phyloP scores from a whole-genome alignment of 1,140 invertebrate species.

The Heliconius hermathena region DNA sequence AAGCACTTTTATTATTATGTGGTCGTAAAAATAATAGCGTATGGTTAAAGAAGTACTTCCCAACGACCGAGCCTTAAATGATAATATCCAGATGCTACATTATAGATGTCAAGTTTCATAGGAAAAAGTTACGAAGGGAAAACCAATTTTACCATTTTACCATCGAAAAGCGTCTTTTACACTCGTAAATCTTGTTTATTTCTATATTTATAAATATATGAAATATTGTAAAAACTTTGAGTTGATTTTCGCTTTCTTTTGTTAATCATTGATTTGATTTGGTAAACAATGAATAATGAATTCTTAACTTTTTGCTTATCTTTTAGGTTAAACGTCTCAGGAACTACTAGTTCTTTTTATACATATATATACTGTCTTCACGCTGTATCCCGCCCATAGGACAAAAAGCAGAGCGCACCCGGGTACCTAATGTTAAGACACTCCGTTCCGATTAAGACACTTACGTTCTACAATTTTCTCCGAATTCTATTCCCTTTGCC shows the following conservation, averaged over 20 bases:
- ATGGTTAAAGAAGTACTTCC: neutral
- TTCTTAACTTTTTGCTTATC: no score
- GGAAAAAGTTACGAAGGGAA: constrained; percentile 18
- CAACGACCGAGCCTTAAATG: constrained; percentile 16
- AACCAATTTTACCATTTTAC: constrained; percentile 16
- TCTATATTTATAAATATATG: neutral
- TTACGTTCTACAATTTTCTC: no score
- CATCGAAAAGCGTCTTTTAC: neutral
- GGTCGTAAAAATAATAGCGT: neutral
- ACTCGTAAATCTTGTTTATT: constrained; percentile 5
- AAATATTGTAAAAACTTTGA: neutral
- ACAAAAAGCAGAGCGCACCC: fast-evolving
- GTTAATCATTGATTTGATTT: no score
- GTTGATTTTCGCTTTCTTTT: neutral
- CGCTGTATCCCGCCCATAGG: no score
- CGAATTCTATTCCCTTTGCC: no score
- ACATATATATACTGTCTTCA: no score
- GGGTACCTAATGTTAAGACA: no score
- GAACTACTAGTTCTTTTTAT: no score
- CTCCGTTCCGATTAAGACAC: no score
- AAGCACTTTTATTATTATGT: neutral
- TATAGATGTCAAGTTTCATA: constrained; percentile 22
- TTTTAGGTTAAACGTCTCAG: no score
- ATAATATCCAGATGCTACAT: constrained; percentile 18
- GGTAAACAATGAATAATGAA: no score